phyloP scores from a whole-genome alignment of 2,888 invertebrate species.

The Sarcophaga subvicina region DNA sequence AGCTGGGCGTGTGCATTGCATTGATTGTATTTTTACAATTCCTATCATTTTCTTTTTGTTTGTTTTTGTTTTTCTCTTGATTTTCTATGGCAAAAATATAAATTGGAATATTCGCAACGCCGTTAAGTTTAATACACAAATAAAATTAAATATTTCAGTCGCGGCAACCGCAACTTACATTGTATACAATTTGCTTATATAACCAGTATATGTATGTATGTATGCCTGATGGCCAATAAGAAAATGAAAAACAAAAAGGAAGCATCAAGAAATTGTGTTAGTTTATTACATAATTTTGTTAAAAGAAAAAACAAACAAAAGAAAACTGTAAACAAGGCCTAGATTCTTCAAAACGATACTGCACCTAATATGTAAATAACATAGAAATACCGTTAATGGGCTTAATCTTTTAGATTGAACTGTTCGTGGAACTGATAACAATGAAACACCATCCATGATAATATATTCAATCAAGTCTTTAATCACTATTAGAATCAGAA shows the following conservation, averaged over 20 bases:
- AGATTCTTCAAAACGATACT: not conserved
- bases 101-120: not conserved
- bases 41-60: not conserved
- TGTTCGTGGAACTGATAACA: too few species aligned
- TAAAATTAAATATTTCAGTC: constrained; percentile 34
- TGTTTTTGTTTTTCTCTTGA: not conserved
- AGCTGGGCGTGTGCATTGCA: constrained; percentile 68
- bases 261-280: not conserved
- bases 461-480: too few species aligned
- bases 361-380: too few species aligned
- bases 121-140: constrained; percentile 12
- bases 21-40: constrained; percentile 16
- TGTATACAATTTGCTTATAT: constrained; percentile 5
- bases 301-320: not conserved
- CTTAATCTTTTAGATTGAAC: too few species aligned
- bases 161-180: not conserved
- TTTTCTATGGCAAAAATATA: not conserved
- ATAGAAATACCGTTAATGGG: too few species aligned
- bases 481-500: too few species aligned
- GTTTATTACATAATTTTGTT: constrained; percentile 27
- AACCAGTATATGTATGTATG: not conserved
- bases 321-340: not conserved
- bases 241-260: not conserved
- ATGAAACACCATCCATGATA: too few species aligned
- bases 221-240: constrained; percentile 5